Conservation (phyloP, 2,113 vertebrate species). For the Scophthalmus maximus region DNA sequence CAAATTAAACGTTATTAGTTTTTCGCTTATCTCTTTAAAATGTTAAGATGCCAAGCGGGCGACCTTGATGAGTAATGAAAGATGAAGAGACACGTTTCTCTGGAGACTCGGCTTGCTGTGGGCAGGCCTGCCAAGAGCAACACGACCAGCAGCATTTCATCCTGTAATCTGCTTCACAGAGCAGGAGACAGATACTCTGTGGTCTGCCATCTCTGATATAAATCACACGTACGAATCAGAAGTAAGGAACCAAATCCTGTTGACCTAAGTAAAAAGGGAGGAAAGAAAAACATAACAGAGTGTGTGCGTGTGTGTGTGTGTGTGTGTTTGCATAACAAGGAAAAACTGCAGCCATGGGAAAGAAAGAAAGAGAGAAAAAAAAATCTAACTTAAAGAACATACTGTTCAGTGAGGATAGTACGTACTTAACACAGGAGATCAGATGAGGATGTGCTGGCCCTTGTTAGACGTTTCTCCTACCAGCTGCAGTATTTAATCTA, state of each 20-base stretch:
- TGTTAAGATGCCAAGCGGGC: constrained; percentile 47
- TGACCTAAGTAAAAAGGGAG: constrained; percentile 14
- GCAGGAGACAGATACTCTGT: not conserved
- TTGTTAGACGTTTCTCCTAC: not conserved
- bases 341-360: constrained; percentile 2
- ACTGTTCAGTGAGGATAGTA: constrained; percentile 20
- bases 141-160: constrained; percentile 12
- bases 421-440: not conserved
- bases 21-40: constrained; percentile 54
- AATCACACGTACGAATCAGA: constrained; percentile 26
- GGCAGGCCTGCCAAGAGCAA: constrained; percentile 20
- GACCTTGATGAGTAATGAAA: constrained; percentile 56
- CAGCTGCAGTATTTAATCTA: constrained; percentile 2
- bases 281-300: not conserved
- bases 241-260: constrained; percentile 7
- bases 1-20: constrained; percentile 55
- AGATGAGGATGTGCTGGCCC: constrained; percentile 25
- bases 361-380: not conserved
- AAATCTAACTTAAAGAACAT: constrained; percentile 11
- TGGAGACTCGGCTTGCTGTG: constrained; percentile 10
- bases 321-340: not conserved
- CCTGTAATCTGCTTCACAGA: constrained; percentile 30
- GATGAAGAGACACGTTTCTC: constrained; percentile 52
- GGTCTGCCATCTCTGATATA: not conserved
- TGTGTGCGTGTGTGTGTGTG: too few relatives aligned